These are phyloP conservation scores for Cricetomys ansorgei DNA, from an alignment of 2,113 vertebrate genomes.

Conservation along the genomic window DNA sequence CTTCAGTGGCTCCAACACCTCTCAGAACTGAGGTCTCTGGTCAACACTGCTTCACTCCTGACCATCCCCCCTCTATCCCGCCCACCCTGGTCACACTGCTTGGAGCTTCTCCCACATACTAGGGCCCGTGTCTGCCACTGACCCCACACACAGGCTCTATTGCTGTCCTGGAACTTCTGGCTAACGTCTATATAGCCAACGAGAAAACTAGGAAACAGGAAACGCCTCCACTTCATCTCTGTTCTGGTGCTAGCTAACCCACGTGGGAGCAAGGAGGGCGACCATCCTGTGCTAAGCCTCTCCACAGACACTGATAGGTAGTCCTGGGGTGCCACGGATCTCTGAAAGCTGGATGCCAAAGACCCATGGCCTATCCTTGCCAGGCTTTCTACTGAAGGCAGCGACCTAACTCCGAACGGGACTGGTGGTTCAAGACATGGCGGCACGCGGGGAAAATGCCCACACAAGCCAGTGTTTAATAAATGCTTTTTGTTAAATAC, in stretches of 20 bases:
- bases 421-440: not conserved
- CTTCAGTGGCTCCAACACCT: not conserved
- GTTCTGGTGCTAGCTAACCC: not conserved
- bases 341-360: not conserved
- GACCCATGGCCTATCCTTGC: not conserved
- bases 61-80: not conserved
- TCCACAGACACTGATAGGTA: not conserved
- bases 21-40: not conserved
- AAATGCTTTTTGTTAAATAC: not conserved
- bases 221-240: not conserved
- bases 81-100: too few species aligned
- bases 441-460: too few species aligned
- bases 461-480: not conserved
- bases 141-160: not conserved
- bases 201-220: not conserved
- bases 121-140: fast-evolving
- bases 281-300: not conserved
- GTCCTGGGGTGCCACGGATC: not conserved
- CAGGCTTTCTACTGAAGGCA: not conserved
- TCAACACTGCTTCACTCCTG: too few species aligned
- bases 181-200: not conserved
- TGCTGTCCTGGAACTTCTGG: fast-evolving
- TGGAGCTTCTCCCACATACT: not conserved
- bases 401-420: not conserved
- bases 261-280: too few species aligned